phyloP scores from a whole-genome alignment of 2,113 vertebrate species.

The Mola mola region DNA sequence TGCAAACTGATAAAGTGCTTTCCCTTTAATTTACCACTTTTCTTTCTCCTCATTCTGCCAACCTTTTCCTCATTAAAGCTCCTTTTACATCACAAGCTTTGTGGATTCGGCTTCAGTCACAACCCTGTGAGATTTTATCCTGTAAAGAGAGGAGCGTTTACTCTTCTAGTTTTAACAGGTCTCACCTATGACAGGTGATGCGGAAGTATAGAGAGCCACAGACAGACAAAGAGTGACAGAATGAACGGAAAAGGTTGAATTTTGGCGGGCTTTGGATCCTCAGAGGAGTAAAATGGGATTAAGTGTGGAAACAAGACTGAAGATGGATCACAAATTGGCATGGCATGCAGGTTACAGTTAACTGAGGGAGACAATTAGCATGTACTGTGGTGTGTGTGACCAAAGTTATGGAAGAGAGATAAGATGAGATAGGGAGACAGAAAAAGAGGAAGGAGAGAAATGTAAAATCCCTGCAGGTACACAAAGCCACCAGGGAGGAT shows the following conservation, averaged over 20 bases:
- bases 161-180: conserved; percentile 46
- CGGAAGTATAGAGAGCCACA: conserved; percentile 15
- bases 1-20: conserved; percentile 48
- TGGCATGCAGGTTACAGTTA: conserved; percentile 30
- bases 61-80: conserved; percentile 54
- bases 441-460: conserved; percentile 11
- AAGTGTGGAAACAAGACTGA: neutral
- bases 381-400: conserved; percentile 42
- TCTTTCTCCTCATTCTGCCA: conserved; percentile 49
- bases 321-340: conserved; percentile 34
- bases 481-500: conserved; percentile 60
- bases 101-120: conserved; percentile 42
- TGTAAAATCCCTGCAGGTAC: conserved; percentile 60
- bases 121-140: conserved; percentile 62
- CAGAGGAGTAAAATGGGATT: conserved; percentile 28
- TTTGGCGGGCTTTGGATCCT: conserved; percentile 31
- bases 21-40: conserved; percentile 57
- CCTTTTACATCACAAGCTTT: conserved; percentile 51
- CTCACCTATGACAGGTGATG: conserved; percentile 56
- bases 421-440: conserved; percentile 26
- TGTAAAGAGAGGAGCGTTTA: conserved; percentile 43
- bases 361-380: conserved; percentile 54
- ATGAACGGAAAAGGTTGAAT: conserved; percentile 40
- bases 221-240: conserved; percentile 13
- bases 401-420: conserved; percentile 32